Evolutionary conservation across 2,888 invertebrate species (phyloP).

Genomic region (Limnephilus lunatus): DNA sequence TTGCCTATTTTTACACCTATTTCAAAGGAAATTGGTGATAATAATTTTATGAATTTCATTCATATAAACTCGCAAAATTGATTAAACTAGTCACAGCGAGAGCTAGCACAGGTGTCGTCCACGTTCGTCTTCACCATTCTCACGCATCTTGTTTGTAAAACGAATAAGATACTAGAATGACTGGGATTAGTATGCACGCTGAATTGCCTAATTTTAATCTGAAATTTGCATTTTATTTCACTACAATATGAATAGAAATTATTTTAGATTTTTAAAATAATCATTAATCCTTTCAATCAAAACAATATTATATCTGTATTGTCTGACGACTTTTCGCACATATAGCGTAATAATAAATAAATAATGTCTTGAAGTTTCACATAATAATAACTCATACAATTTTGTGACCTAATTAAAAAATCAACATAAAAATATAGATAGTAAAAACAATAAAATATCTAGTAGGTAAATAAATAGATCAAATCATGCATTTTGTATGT

Average conservation of each 20-base stretch:
- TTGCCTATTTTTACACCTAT: background rate
- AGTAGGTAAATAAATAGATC: background rate
- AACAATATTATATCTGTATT: background rate
- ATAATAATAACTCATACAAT: background rate
- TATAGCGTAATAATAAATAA: background rate
- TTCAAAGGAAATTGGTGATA: no score
- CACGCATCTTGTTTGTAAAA: no score
- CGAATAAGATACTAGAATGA: no score
- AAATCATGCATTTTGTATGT: background rate
- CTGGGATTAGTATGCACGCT: background rate
- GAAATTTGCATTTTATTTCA: background rate
- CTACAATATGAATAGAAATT: background rate
- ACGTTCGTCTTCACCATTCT: no score
- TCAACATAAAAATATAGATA: no score
- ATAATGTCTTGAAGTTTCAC: no score
- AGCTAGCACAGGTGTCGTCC: no score
- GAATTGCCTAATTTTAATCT: background rate
- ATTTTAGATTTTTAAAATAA: background rate
- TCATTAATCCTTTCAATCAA: background rate
- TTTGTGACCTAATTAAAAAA: background rate
- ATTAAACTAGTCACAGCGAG: no score
- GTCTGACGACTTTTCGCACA: background rate
- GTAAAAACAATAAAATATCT: background rate
- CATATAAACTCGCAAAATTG: no score
- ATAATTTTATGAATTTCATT: no score